phyloP scores from a whole-genome alignment of 2,888 invertebrate species.

The Ypsolopha sequella region DNA sequence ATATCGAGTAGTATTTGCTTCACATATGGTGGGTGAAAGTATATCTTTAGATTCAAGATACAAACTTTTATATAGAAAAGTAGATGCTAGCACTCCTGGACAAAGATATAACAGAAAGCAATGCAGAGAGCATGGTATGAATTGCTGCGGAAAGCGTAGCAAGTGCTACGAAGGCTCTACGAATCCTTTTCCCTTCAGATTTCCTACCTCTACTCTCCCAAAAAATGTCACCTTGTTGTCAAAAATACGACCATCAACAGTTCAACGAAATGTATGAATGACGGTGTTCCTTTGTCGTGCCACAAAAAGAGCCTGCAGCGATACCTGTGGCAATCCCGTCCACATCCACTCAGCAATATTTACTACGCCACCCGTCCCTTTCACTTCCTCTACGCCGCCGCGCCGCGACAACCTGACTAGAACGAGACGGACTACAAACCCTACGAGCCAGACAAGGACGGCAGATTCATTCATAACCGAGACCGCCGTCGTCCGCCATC shows the following conservation, averaged over 20 bases:
- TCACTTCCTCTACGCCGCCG: constrained; percentile 66
- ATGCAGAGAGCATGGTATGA: neutral
- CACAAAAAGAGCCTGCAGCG: constrained; percentile 54
- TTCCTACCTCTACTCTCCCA: no score
- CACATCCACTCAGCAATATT: constrained; percentile 58
- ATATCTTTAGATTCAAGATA: no score
- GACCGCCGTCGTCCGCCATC: constrained; percentile 45
- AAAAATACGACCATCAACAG: constrained; percentile 6
- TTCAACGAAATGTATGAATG: constrained; percentile 43
- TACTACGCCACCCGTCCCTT: constrained; percentile 68
- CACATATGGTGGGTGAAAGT: no score
- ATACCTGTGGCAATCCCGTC: constrained; percentile 31
- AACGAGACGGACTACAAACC: constrained; percentile 40
- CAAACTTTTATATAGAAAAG: no score
- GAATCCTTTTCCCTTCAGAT: neutral
- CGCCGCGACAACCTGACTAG: constrained; percentile 59
- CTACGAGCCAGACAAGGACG: constrained; percentile 40
- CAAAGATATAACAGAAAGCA: no score
- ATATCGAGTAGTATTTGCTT: no score
- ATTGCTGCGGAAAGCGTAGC: neutral
- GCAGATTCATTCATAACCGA: constrained; percentile 68
- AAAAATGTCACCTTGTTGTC: neutral
- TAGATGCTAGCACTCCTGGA: no score
- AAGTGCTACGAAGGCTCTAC: neutral
- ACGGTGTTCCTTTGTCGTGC: constrained; percentile 38